Conservation (phyloP, 2,113 vertebrate species). For the Bubalus kerabau region DNA sequence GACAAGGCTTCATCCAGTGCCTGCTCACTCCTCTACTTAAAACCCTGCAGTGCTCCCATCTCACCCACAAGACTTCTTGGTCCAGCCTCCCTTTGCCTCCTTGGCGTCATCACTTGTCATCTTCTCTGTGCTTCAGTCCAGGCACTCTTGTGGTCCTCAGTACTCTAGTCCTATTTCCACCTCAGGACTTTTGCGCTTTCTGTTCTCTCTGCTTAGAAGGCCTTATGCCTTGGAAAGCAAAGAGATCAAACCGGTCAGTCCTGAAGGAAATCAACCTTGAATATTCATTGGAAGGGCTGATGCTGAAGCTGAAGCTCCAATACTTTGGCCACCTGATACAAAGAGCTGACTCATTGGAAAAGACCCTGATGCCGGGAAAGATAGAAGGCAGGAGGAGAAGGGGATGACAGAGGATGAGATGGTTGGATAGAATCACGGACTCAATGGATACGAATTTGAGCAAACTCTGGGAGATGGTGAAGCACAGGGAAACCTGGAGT, state of each 20-base stretch:
- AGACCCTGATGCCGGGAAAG: accelerated
- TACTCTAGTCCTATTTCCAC: not conserved
- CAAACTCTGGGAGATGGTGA: not conserved
- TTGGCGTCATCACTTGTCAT: not conserved
- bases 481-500: accelerated
- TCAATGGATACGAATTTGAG: not conserved
- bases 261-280: not conserved
- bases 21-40: not conserved
- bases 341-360: not conserved
- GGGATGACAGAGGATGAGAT: not conserved
- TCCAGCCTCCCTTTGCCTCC: not conserved
- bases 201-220: not conserved
- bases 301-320: not conserved
- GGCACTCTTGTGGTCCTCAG: not conserved
- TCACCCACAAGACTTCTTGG: not conserved
- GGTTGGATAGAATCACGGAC: not conserved
- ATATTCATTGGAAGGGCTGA: not conserved
- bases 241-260: not conserved
- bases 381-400: not conserved
- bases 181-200: not conserved
- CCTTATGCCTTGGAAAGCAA: not conserved
- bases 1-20: not conserved
- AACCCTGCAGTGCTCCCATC: not conserved
- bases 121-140: not conserved
- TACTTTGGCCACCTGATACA: not conserved